A percentile compares a stretch with the other conserved stretches of the same genome.
Conservation (phyloP, 2,797 vertebrate genomes). For the Fistularia commersonii region DNA sequence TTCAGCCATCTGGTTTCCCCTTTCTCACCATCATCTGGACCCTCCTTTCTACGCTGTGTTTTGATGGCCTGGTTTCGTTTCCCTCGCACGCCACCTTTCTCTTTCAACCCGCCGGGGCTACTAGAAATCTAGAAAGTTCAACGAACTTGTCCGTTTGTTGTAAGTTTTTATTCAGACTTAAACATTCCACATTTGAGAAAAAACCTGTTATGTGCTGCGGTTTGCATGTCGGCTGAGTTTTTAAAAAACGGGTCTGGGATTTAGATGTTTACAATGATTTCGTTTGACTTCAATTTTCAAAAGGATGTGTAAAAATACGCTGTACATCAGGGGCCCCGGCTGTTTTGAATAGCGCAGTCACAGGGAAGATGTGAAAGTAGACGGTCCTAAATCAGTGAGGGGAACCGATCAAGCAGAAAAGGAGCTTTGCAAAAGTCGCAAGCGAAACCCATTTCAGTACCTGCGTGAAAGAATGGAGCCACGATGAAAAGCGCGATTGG, state of each 20-base stretch:
- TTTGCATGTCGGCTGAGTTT: constrained; percentile 32
- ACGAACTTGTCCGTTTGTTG: constrained; percentile 24
- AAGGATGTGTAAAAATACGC: constrained; percentile 30
- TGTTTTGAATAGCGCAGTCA: constrained; percentile 7
- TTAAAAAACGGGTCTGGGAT: constrained; percentile 40
- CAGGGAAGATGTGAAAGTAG: not conserved
- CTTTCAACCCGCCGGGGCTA: too few relatives aligned
- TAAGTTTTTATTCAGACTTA: constrained; percentile 53
- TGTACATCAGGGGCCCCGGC: constrained; percentile 21
- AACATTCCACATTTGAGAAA: constrained; percentile 38
- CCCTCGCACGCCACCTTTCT: too few relatives aligned
- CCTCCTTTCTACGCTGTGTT: too few relatives aligned
- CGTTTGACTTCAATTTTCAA: constrained; percentile 14
- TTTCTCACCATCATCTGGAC: too few relatives aligned
- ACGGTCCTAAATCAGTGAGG: constrained; percentile 15
- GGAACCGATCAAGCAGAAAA: constrained; percentile 10
- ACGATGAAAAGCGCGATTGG: constrained; percentile 16
- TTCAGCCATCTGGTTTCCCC: too few relatives aligned
- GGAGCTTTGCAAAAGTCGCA: constrained; percentile 32
- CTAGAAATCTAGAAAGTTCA: too few relatives aligned
- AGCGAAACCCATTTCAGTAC: constrained; percentile 25
- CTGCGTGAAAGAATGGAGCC: constrained; percentile 14
- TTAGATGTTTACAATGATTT: too few relatives aligned
- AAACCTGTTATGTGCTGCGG: constrained; percentile 14
- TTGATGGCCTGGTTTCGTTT: too few relatives aligned